These are phyloP conservation scores for Pandemis heparana DNA, from an alignment of 2,888 invertebrate species.

Conservation along the genomic window DNA sequence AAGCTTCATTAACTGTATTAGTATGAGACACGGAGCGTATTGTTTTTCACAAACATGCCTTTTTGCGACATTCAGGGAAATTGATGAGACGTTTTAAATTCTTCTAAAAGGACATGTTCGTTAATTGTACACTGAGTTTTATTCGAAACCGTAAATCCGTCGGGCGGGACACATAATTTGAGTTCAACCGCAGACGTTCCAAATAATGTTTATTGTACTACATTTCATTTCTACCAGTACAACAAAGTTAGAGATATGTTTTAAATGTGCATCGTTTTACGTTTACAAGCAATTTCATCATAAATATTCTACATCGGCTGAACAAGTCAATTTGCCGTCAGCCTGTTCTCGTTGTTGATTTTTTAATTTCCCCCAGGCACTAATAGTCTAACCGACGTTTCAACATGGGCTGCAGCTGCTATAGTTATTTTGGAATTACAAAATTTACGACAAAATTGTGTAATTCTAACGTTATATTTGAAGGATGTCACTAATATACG, in stretches of 20 bases:
- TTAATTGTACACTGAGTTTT: constrained; percentile 24
- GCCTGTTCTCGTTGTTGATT: constrained; percentile 52
- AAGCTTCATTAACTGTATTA: constrained; percentile 46
- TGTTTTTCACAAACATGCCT: constrained; percentile 40
- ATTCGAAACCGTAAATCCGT: constrained; percentile 35
- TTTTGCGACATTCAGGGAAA: constrained; percentile 38
- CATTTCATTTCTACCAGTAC: neutral
- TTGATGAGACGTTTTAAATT: constrained; percentile 42
- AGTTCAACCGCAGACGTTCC: constrained; percentile 10
- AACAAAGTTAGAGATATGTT: constrained; percentile 12
- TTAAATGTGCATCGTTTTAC: neutral
- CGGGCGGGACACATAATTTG: constrained; percentile 8
- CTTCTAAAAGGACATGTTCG: constrained; percentile 32
- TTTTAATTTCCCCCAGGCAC: constrained; percentile 66
- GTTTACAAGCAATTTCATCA: constrained; percentile 41
- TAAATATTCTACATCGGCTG: constrained; percentile 57
- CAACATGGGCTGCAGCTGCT: constrained; percentile 53
- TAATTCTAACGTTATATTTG: neutral
- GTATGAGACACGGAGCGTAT: constrained; percentile 43
- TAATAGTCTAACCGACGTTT: constrained; percentile 52
- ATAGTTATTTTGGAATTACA: constrained; percentile 60
- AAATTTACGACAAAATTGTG: constrained; percentile 52
- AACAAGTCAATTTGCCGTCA: constrained; percentile 62
- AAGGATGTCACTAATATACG: constrained; percentile 7
- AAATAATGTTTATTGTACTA: neutral